Conservation (phyloP, 2,888 invertebrate species). For the Aquatica leii region DNA sequence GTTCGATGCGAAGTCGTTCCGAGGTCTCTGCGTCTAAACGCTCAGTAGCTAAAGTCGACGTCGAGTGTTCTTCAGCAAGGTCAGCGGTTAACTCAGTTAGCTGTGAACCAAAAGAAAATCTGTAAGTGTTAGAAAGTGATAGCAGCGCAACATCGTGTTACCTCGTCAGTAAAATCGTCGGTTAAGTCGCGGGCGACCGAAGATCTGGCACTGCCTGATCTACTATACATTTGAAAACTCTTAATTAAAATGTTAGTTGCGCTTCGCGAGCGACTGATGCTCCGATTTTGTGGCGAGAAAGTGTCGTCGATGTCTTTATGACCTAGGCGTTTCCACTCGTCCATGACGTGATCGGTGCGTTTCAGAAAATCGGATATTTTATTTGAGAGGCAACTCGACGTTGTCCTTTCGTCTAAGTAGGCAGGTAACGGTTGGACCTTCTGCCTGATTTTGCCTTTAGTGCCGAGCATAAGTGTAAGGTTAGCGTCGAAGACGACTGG, state of each 20-base stretch:
- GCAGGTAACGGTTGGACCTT: conserved; percentile 77
- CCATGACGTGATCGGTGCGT: conserved; percentile 87
- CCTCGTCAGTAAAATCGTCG: conserved; percentile 71
- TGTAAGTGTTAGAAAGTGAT: conserved; percentile 27
- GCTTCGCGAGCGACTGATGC: conserved; percentile 72
- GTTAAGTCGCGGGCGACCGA: conserved; percentile 65
- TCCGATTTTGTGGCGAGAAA: no score
- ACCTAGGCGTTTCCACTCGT: conserved; percentile 82
- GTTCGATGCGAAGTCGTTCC: conserved; percentile 85
- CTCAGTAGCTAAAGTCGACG: conserved; percentile 87
- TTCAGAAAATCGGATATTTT: conserved; percentile 83
- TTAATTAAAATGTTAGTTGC: conserved; percentile 85
- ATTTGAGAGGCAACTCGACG: conserved; percentile 76
- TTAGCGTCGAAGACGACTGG: conserved; percentile 86
- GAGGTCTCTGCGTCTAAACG: conserved; percentile 90
- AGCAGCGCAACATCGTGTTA: conserved; percentile 58
- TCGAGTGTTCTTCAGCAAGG: conserved; percentile 90
- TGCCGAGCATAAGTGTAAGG: conserved; percentile 79
- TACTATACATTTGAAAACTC: conserved; percentile 76
- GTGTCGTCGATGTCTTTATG: conserved; percentile 62
- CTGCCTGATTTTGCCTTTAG: conserved; percentile 72
- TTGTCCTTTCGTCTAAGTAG: conserved; percentile 77
- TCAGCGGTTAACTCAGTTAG: conserved; percentile 93
- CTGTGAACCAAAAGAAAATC: conserved; percentile 63
- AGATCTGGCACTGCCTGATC: conserved; percentile 64